phyloP scores from a whole-genome alignment of 2,113 vertebrate species.

The Tringa solitaria region DNA sequence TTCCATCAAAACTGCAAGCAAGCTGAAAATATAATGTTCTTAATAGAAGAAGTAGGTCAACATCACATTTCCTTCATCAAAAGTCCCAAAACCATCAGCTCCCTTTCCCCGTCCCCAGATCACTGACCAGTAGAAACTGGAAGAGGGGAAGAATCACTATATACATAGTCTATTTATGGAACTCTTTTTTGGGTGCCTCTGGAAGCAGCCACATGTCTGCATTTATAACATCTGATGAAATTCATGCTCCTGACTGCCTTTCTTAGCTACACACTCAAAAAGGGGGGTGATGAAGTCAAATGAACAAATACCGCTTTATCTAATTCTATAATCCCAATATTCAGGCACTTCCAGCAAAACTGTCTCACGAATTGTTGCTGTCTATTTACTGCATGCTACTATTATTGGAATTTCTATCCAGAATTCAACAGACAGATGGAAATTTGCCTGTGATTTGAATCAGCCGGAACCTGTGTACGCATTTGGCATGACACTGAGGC shows the following conservation, averaged over 20 bases:
- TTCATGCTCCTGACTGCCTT: neutral
- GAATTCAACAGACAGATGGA: neutral
- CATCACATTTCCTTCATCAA: neutral
- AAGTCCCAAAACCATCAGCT: neutral
- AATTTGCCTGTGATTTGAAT: neutral
- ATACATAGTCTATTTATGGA: neutral
- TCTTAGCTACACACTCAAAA: neutral
- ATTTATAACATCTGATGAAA: neutral
- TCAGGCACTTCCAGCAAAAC: neutral
- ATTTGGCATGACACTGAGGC: neutral
- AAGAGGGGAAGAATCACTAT: neutral
- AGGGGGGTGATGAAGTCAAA: neutral
- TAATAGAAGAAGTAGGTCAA: neutral
- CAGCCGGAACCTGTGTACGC: fast-evolving
- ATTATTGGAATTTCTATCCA: neutral
- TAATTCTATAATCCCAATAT: neutral
- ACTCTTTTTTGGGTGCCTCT: neutral
- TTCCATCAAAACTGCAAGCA: neutral
- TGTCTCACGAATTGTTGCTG: neutral
- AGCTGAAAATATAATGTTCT: neutral
- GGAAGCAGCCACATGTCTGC: neutral
- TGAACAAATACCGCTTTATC: neutral
- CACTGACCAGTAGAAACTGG: neutral
- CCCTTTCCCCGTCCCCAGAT: neutral
- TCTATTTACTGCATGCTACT: neutral